A percentile compares a stretch with the other conserved stretches of the same genome.
These are phyloP conservation scores for Nemapogon koenigi DNA, from an alignment of 2,888 invertebrate species.

Conservation along the genomic window DNA sequence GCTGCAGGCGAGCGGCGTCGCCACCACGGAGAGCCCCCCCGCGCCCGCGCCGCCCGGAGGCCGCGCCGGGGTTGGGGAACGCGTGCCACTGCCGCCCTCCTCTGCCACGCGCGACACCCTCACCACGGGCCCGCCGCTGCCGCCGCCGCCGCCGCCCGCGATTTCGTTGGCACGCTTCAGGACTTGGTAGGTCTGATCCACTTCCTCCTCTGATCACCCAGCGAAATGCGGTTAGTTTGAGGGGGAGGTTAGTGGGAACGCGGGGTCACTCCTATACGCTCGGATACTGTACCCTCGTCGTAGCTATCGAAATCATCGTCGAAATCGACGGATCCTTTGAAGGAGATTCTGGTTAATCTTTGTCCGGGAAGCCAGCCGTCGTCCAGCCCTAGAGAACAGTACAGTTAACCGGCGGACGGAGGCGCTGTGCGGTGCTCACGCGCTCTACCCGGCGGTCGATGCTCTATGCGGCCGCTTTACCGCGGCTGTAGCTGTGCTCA, in stretches of 20 bases:
- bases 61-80: constrained; percentile 47
- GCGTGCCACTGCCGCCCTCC: constrained; percentile 35
- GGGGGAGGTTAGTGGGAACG: constrained; percentile 6
- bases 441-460: too few species aligned
- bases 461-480: too few species aligned
- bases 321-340: constrained; percentile 55
- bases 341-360: constrained; percentile 58
- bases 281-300: constrained; percentile 55
- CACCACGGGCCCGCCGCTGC: constrained; percentile 53
- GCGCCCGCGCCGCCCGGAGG: constrained; percentile 31
- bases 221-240: constrained; percentile 38
- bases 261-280: constrained; percentile 41
- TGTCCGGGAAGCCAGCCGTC: constrained; percentile 62
- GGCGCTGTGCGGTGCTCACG: too few species aligned
- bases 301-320: constrained; percentile 60
- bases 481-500: too few species aligned
- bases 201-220: constrained; percentile 70
- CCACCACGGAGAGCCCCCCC: constrained; percentile 68
- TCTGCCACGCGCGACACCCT: constrained; percentile 51
- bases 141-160: constrained; percentile 65
- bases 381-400: constrained; percentile 50
- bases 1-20: constrained; percentile 71
- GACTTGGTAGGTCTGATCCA: constrained; percentile 94
- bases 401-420: constrained; percentile 1
- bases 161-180: constrained; percentile 94